Conservation (phyloP, 2,113 vertebrate species). For the Hippocampus zosterae region DNA sequence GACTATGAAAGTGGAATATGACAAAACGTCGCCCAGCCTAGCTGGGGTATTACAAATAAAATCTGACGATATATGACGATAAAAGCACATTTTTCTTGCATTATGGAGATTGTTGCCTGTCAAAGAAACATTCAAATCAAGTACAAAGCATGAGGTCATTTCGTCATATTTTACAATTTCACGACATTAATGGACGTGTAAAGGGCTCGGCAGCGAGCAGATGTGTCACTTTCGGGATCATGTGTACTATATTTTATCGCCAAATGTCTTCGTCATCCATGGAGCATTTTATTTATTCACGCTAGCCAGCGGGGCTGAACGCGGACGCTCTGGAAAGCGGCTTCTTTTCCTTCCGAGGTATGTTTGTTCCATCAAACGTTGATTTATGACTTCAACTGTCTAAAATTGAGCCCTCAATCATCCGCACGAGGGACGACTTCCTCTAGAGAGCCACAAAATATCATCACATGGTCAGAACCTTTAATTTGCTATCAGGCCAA, state of each 20-base stretch:
- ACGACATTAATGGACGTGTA: constrained; percentile 15
- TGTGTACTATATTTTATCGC: constrained; percentile 8
- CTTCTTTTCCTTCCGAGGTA: constrained; percentile 41
- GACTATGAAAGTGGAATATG: no score
- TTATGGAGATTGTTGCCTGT: neutral
- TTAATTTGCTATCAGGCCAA: constrained; percentile 66
- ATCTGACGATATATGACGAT: neutral
- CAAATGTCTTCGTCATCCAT: constrained; percentile 40
- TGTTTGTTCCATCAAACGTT: constrained; percentile 67
- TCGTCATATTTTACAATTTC: constrained; percentile 10
- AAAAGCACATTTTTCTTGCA: neutral
- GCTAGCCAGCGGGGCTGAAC: constrained; percentile 13
- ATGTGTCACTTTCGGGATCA: constrained; percentile 29
- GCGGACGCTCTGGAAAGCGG: constrained; percentile 18
- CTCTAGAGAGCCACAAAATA: constrained; percentile 61
- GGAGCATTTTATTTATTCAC: constrained; percentile 52
- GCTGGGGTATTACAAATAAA: neutral
- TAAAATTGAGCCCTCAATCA: constrained; percentile 59
- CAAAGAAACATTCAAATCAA: neutral
- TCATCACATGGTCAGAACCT: constrained; percentile 54
- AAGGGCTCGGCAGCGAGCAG: neutral
- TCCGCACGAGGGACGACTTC: constrained; percentile 58
- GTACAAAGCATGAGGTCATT: neutral
- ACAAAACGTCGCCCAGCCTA: no score
- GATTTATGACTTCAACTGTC: constrained; percentile 59